Conservation (phyloP, 2,888 invertebrate genomes). For the Cheilosia variabilis region DNA sequence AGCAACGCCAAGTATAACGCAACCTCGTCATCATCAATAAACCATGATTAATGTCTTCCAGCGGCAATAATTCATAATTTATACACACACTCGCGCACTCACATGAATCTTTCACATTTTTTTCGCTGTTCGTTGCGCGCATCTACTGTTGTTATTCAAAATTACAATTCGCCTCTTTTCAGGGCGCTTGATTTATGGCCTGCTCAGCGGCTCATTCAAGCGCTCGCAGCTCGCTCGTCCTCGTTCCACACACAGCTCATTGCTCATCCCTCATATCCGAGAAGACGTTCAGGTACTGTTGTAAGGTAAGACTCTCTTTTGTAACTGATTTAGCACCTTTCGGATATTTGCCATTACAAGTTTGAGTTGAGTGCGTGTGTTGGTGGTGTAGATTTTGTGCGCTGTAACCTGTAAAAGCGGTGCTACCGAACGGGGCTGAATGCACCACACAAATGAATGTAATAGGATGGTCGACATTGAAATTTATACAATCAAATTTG, state of each 20-base stretch:
- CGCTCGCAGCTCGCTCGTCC: constrained; percentile 23
- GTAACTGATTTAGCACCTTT: constrained; percentile 53
- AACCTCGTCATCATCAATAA: constrained; percentile 76
- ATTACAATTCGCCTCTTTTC: constrained; percentile 75
- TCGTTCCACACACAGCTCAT: constrained; percentile 29
- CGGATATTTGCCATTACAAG: constrained; percentile 30
- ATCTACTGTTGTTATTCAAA: constrained; percentile 68
- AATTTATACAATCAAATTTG: constrained; percentile 53
- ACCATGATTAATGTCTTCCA: constrained; percentile 75
- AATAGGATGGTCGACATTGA: constrained; percentile 55
- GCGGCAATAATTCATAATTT: constrained; percentile 75
- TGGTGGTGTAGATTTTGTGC: constrained; percentile 19
- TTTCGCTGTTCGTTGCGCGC: constrained; percentile 29
- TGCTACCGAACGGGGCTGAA: constrained; percentile 46
- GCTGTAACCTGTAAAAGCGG: constrained; percentile 42
- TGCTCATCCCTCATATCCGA: constrained; percentile 36
- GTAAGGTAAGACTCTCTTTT: background rate
- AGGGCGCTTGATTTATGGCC: constrained; percentile 69
- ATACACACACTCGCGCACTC: constrained; percentile 63
- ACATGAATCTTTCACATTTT: constrained; percentile 45
- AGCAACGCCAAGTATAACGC: constrained; percentile 56
- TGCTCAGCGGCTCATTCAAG: constrained; percentile 72
- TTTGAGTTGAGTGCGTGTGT: constrained; percentile 13
- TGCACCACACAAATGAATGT: constrained; percentile 24
- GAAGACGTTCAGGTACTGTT: constrained; percentile 1